A percentile compares a stretch with the other conserved stretches of the same genome.
phyloP scores from a whole-genome alignment of 2,888 invertebrate species.

The Nysson spinosus region DNA sequence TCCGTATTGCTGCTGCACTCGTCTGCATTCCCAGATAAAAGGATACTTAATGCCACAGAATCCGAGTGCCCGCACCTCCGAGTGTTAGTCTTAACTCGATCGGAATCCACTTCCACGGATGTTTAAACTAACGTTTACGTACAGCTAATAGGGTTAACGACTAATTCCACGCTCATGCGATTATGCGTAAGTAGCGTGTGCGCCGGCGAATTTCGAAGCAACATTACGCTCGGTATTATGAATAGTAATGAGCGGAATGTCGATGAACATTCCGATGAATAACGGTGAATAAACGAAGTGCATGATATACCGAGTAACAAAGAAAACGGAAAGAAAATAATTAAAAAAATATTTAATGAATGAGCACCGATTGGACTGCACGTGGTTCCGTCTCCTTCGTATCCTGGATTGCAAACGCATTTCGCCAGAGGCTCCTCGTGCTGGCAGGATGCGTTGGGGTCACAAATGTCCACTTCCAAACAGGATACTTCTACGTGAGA shows the following conservation, averaged over 20 bases:
- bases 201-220: background rate
- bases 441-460: slow-evolving; percentile 85
- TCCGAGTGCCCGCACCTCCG: background rate
- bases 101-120: background rate
- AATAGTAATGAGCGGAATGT: no score
- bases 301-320: background rate
- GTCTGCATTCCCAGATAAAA: slow-evolving; percentile 72
- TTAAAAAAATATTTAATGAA: background rate
- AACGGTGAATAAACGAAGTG: no score
- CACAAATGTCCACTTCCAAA: slow-evolving; percentile 82
- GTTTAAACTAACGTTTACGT: background rate
- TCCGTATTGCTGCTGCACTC: slow-evolving; percentile 83
- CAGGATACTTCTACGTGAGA: slow-evolving; percentile 79
- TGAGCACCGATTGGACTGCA: slow-evolving; percentile 83
- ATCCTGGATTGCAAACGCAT: slow-evolving; percentile 90
- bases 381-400: slow-evolving; percentile 88
- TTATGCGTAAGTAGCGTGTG: no score
- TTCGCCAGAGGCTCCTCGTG: slow-evolving; percentile 83
- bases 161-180: no score
- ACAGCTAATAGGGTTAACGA: background rate
- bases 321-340: background rate
- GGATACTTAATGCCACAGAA: background rate
- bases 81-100: background rate
- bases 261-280: no score
- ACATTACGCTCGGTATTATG: background rate